Evolutionary conservation across 92 coral and sea anemone species (phyloP).

Genomic region (Desmophyllum pertusum): DNA sequence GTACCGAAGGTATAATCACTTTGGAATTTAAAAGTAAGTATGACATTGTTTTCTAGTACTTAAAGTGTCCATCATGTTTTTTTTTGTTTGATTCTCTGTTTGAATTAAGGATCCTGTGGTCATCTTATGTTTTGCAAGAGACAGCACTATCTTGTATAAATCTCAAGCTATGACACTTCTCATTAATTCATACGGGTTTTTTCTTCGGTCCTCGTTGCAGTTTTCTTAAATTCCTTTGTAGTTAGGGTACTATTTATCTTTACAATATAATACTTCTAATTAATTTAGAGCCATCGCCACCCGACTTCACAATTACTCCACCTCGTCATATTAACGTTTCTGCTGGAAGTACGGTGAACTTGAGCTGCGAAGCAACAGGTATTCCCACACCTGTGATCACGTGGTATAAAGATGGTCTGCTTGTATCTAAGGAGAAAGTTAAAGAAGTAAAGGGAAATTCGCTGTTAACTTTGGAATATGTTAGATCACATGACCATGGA

Average conservation of each 20-base stretch:
- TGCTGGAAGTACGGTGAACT: neutral
- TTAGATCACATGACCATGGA: constrained; percentile 27
- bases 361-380: constrained; percentile 19
- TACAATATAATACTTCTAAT: neutral
- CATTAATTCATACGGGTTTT: too few species aligned
- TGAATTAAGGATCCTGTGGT: too few species aligned
- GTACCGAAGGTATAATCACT: neutral
- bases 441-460: neutral
- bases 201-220: too few species aligned
- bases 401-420: constrained; percentile 27
- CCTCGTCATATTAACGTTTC: neutral
- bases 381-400: constrained; percentile 18
- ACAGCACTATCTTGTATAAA: too few species aligned
- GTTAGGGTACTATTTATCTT: too few species aligned
- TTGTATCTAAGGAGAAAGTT: neutral
- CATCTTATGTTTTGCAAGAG: too few species aligned
- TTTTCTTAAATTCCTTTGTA: too few species aligned
- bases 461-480: constrained; percentile 29
- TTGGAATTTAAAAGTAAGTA: constrained; percentile 42
- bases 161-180: too few species aligned
- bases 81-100: neutral
- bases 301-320: neutral
- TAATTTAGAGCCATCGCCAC: constrained; percentile 19
- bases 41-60: neutral
- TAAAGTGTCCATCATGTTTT: neutral